These are phyloP conservation scores for Psittacula derbiana DNA, from an alignment of 2,797 vertebrate genomes.

Conservation along the genomic window DNA sequence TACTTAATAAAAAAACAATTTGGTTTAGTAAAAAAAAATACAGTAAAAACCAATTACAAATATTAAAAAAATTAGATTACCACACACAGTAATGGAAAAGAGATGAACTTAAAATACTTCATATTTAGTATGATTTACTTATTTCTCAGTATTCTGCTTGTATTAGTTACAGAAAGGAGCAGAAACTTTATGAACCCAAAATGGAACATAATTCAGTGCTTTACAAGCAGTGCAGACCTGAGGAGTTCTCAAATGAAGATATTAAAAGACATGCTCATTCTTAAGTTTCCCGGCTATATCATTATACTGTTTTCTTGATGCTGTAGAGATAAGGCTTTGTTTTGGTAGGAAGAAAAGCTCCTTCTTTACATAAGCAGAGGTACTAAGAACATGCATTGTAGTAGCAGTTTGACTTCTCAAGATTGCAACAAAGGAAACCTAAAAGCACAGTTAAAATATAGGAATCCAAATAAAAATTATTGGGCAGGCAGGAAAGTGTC, in stretches of 20 bases:
- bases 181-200: not conserved
- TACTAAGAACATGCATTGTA: not conserved
- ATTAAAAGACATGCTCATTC: not conserved
- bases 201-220: not conserved
- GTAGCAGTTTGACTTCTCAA: not conserved
- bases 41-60: not conserved
- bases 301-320: not conserved
- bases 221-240: not conserved
- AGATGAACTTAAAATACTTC: not conserved
- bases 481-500: not conserved
- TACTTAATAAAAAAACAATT: not conserved
- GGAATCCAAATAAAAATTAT: not conserved
- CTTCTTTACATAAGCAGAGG: not conserved
- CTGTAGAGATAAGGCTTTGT: not conserved
- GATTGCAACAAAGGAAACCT: not conserved
- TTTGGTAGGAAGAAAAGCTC: not conserved
- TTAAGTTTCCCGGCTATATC: not conserved
- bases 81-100: not conserved
- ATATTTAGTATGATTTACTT: not conserved
- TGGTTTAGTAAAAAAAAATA: not conserved
- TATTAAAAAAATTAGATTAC: not conserved
- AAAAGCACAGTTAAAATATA: not conserved
- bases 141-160: not conserved
- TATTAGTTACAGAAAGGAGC: not conserved
- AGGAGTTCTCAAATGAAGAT: not conserved